Percentiles rank a stretch among this genome's conserved stretches.
Conservation (phyloP, 2,797 vertebrate species). For the Tragelaphus oryx region DNA sequence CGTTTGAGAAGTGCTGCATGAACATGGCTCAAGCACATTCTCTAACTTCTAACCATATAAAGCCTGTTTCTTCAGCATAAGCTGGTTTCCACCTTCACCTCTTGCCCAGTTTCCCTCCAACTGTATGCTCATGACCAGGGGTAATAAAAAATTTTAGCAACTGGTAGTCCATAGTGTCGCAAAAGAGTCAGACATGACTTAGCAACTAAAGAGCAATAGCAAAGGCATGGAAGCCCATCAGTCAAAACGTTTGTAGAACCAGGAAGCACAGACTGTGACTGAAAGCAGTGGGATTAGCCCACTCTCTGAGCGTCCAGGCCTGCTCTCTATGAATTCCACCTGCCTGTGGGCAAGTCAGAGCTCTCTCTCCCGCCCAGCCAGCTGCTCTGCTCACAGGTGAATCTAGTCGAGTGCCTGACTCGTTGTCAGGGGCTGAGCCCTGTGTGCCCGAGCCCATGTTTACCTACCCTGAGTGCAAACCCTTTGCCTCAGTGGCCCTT, state of each 20-base stretch:
- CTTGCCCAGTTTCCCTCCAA: not conserved
- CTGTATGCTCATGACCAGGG: not conserved
- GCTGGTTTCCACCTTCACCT: not conserved
- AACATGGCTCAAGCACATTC: not conserved
- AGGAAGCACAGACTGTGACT: not conserved
- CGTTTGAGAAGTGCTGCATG: not conserved
- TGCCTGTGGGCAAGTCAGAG: not conserved
- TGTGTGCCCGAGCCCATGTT: not conserved
- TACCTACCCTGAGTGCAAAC: not conserved
- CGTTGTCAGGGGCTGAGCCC: not conserved
- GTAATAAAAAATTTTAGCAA: not conserved
- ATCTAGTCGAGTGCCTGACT: not conserved
- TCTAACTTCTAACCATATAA: not conserved
- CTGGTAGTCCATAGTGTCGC: not conserved
- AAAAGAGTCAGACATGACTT: not conserved
- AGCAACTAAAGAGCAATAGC: not conserved
- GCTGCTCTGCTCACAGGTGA: not conserved
- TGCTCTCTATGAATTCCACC: not conserved
- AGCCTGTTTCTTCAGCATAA: not conserved
- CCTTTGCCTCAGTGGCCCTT: not conserved
- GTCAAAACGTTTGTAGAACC: not conserved
- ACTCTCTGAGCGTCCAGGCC: not conserved
- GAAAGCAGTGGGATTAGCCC: not conserved
- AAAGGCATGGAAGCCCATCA: not conserved
- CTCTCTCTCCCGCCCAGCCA: not conserved